Percentiles rank a stretch among this genome's conserved stretches.
These are phyloP conservation scores for Tadarida brasiliensis DNA, from an alignment of 2,797 vertebrate species.

Conservation along the genomic window DNA sequence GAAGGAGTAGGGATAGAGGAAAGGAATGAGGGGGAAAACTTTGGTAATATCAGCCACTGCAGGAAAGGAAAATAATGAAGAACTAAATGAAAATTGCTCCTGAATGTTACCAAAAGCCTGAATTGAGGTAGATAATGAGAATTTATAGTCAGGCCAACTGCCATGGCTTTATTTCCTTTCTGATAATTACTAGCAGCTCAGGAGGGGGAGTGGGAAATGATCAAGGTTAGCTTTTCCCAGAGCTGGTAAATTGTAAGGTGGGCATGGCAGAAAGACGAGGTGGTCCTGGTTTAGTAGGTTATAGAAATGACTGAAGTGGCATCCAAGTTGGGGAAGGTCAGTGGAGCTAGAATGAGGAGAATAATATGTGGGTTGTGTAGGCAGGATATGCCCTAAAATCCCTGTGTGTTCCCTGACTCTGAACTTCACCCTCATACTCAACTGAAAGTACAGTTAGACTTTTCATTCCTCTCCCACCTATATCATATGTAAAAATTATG, in stretches of 20 bases:
- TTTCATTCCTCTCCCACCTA: neutral
- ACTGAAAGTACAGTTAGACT: neutral
- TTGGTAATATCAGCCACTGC: neutral
- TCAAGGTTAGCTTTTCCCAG: neutral
- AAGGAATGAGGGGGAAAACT: neutral
- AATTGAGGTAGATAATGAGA: neutral
- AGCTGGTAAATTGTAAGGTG: neutral
- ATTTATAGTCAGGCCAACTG: conserved; percentile 26
- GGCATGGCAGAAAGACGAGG: neutral
- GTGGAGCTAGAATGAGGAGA: neutral
- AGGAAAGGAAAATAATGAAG: neutral
- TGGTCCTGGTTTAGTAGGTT: neutral
- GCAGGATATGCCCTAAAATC: neutral
- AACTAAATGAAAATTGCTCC: neutral
- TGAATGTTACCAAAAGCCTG: neutral
- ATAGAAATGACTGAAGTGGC: neutral
- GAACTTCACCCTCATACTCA: neutral
- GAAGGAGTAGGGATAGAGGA: neutral
- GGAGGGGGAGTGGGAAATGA: neutral
- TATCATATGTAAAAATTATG: neutral
- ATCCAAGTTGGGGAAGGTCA: neutral
- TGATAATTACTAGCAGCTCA: neutral
- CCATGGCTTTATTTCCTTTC: neutral
- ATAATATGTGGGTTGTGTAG: neutral
- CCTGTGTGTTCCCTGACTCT: neutral